phyloP scores from a whole-genome alignment of 1,140 invertebrate genomes.

The Zaprionus kolodkinae region DNA sequence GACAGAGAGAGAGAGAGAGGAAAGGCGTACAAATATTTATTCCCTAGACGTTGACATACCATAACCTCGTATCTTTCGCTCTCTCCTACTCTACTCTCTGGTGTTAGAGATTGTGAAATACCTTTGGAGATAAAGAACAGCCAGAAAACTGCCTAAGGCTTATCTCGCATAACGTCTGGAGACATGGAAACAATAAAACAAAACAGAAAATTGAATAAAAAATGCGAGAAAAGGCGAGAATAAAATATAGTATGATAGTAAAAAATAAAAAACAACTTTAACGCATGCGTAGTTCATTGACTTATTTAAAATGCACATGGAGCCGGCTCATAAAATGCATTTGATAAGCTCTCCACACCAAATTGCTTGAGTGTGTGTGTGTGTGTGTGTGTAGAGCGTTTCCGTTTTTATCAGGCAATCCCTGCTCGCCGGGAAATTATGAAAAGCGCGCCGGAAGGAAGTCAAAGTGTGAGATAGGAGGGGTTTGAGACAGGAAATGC shows the following conservation, averaged over 20 bases:
- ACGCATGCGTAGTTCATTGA: conserved; percentile 76
- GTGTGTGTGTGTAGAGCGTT: conserved; percentile 44
- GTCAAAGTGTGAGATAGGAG: conserved; percentile 65
- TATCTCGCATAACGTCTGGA: conserved; percentile 55
- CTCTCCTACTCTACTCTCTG: background rate
- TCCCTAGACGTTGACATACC: conserved; percentile 25
- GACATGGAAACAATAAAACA: conserved; percentile 38
- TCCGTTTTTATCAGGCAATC: conserved; percentile 60
- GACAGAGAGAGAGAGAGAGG: conserved; percentile 17
- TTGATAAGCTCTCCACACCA: conserved; percentile 66
- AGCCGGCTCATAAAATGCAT: conserved; percentile 68
- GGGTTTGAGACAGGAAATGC: conserved; percentile 68
- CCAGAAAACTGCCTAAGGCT: conserved; percentile 51
- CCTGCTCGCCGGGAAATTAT: conserved; percentile 25
- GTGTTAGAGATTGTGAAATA: conserved; percentile 64
- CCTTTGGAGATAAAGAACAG: conserved; percentile 63
- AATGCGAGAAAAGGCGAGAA: conserved; percentile 14
- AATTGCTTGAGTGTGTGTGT: conserved; percentile 40
- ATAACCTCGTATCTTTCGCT: background rate
- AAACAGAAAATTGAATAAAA: conserved; percentile 18
- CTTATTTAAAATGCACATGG: conserved; percentile 56
- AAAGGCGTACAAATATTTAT: conserved; percentile 44
- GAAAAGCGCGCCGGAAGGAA: conserved; percentile 66
- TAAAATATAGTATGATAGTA: background rate
- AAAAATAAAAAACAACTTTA: conserved; percentile 19